These are phyloP conservation scores for Corythoichthys haematopterus DNA, from an alignment of 2,113 vertebrate species.

Conservation along the genomic window DNA sequence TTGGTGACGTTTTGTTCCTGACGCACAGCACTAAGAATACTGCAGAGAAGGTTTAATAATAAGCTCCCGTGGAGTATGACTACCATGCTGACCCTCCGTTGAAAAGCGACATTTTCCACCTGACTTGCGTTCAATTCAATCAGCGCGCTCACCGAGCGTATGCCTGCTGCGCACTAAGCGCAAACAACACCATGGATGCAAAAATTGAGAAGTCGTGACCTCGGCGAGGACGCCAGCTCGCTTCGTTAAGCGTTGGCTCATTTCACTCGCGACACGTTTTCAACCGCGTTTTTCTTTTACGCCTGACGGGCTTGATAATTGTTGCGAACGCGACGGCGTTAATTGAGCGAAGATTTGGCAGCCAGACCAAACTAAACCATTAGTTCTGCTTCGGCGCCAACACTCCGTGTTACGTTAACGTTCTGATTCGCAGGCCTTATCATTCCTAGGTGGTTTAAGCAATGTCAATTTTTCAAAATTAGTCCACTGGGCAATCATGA, in stretches of 20 bases:
- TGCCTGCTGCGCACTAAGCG: neutral
- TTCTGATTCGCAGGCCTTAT: neutral
- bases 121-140: constrained; percentile 44
- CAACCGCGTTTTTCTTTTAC: neutral
- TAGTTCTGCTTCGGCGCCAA: constrained; percentile 15
- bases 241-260: constrained; percentile 16
- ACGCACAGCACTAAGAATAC: constrained; percentile 5
- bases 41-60: constrained; percentile 25
- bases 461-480: neutral
- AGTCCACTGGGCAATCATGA: neutral
- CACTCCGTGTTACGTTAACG: neutral
- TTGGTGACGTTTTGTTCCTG: constrained; percentile 15
- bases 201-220: constrained; percentile 34
- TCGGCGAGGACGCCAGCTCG: constrained; percentile 12
- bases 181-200: constrained; percentile 18
- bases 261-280: neutral
- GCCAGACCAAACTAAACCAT: constrained; percentile 18
- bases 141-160: constrained; percentile 22
- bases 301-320: constrained; percentile 39
- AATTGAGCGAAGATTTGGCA: constrained; percentile 37
- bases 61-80: constrained; percentile 36
- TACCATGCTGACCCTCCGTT: constrained; percentile 4
- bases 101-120: constrained; percentile 40
- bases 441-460: neutral
- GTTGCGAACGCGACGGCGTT: constrained; percentile 41